Conservation (phyloP, 2,888 invertebrate genomes). For the Drosophila suboccidentalis region DNA sequence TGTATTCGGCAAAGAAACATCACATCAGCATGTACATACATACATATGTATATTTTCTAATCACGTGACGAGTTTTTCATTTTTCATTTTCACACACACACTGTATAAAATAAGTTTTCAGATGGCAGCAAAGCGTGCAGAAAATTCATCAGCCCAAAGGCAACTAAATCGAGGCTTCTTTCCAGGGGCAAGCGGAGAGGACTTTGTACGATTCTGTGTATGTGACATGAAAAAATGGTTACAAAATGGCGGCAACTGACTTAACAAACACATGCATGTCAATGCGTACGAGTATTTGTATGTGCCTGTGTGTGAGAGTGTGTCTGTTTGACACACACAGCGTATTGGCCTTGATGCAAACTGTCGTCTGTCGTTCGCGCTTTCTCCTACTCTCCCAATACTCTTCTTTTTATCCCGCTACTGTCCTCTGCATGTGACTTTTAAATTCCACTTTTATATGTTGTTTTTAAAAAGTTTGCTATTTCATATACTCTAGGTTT, state of each 20-base stretch:
- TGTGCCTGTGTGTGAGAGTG: slow-evolving; percentile 7
- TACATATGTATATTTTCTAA: slow-evolving; percentile 50
- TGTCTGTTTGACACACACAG: slow-evolving; percentile 39
- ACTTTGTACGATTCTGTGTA: slow-evolving; percentile 51
- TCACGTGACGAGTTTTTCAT: slow-evolving; percentile 63
- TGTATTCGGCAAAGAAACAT: slow-evolving; percentile 8
- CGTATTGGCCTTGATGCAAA: slow-evolving; percentile 67
- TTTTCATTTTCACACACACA: slow-evolving; percentile 50
- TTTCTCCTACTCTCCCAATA: slow-evolving; percentile 10
- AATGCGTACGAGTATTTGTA: slow-evolving; percentile 8
- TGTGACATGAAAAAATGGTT: slow-evolving; percentile 75
- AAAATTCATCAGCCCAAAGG: slow-evolving; percentile 71
- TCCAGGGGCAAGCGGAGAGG: slow-evolving; percentile 25
- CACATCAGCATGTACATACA: slow-evolving; percentile 9
- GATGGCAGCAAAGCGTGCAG: slow-evolving; percentile 56
- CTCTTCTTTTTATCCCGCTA: not conserved
- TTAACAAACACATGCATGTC: slow-evolving; percentile 62
- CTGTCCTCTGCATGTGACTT: slow-evolving; percentile 53
- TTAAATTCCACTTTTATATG: slow-evolving; percentile 64
- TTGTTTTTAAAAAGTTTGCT: slow-evolving; percentile 48
- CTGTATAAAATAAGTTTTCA: slow-evolving; percentile 65
- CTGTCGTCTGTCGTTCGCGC: slow-evolving; percentile 57
- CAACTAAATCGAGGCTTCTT: slow-evolving; percentile 11
- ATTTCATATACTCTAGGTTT: slow-evolving; percentile 40
- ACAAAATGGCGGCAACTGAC: slow-evolving; percentile 79